Percentiles rank a stretch among this genome's conserved stretches.
Conservation (phyloP, 2,888 invertebrate species). For the Nomada fucata region DNA sequence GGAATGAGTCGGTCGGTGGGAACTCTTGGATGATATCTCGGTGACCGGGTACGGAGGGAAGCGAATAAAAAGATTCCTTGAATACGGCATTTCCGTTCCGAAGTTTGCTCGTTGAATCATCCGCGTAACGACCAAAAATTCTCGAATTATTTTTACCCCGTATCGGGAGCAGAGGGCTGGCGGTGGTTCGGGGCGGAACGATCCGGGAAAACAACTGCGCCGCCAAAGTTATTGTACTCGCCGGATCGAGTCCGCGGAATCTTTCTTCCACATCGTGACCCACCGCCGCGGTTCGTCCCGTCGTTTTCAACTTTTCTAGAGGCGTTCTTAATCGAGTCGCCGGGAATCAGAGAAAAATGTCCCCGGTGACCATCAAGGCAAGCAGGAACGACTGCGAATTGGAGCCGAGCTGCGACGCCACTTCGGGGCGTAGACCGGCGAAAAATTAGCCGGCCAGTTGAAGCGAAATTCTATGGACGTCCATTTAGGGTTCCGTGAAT, state of each 20-base stretch:
- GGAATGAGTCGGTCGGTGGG: slow-evolving; percentile 50
- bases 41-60: slow-evolving; percentile 10
- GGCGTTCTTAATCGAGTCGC: slow-evolving; percentile 1
- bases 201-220: neutral
- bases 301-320: neutral
- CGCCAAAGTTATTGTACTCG: slow-evolving; percentile 45
- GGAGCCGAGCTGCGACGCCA: neutral
- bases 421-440: neutral
- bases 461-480: neutral
- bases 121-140: slow-evolving; percentile 61
- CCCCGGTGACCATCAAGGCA: neutral
- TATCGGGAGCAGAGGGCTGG: neutral
- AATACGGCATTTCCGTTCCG: slow-evolving; percentile 45
- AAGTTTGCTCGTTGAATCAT: slow-evolving; percentile 45
- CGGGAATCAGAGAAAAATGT: slow-evolving; percentile 16
- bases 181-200: neutral
- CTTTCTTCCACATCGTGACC: neutral
- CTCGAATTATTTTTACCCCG: slow-evolving; percentile 58
- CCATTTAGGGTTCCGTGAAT: neutral
- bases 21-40: slow-evolving; percentile 45
- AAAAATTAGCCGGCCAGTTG: neutral
- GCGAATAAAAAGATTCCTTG: slow-evolving; percentile 51
- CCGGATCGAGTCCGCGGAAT: slow-evolving; percentile 30
- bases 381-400: neutral
- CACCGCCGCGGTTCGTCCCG: neutral